phyloP scores from a whole-genome alignment of 53 echinoderm and acorn worm genomes.

The Temnopleurus reevesii region DNA sequence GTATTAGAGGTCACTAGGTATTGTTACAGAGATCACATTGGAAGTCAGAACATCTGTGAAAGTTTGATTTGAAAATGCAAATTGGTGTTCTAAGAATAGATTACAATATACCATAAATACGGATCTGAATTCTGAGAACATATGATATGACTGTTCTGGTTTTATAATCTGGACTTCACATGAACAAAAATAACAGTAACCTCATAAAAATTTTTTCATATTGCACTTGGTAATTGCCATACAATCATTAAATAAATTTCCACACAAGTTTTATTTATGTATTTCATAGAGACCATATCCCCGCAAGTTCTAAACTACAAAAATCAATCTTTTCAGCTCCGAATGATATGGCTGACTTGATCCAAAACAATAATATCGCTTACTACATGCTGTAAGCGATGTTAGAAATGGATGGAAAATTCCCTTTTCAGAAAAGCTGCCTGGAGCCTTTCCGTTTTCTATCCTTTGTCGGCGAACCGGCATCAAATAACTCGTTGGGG shows the following conservation, averaged over 20 bases:
- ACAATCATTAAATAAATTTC: neutral
- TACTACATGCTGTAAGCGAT: too few relatives aligned
- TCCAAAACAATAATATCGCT: slow-evolving; percentile 19
- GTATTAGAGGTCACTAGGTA: too few relatives aligned
- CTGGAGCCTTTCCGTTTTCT: slow-evolving; percentile 24
- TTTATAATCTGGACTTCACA: neutral
- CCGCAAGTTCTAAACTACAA: neutral
- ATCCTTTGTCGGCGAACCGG: neutral
- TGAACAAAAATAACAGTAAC: neutral
- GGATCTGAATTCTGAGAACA: too few relatives aligned
- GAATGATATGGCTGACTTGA: neutral
- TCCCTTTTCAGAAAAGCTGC: neutral
- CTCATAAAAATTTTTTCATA: slow-evolving; percentile 6
- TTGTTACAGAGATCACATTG: too few relatives aligned
- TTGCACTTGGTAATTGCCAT: slow-evolving; percentile 25
- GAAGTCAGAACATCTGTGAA: too few relatives aligned
- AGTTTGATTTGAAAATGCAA: too few relatives aligned
- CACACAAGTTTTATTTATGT: neutral
- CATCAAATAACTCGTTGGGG: neutral
- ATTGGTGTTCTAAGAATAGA: too few relatives aligned
- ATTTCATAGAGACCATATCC: neutral
- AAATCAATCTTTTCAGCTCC: slow-evolving; percentile 12
- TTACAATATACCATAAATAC: too few relatives aligned
- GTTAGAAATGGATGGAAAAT: neutral
- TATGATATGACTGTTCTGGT: too few relatives aligned